A percentile compares a stretch with the other conserved stretches of the same genome.
phyloP scores from a whole-genome alignment of 2,113 vertebrate genomes.

The Picathartes gymnocephalus region DNA sequence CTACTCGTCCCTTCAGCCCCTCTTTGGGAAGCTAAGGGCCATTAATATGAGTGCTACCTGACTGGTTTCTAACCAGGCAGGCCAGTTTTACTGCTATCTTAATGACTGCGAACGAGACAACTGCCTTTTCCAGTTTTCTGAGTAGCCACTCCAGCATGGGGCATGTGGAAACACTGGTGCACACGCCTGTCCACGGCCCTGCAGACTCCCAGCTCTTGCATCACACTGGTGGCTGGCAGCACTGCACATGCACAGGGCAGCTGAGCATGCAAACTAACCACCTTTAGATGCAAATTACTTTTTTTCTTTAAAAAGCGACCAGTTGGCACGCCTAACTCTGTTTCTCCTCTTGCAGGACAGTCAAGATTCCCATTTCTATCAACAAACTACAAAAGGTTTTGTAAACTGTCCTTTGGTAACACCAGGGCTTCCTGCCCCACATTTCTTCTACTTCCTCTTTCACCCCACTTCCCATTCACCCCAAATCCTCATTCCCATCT shows the following conservation, averaged over 20 bases:
- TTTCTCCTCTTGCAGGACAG: background rate
- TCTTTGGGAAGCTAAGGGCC: background rate
- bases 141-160: background rate
- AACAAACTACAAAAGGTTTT: background rate
- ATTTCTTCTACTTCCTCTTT: background rate
- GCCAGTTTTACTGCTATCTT: conserved; percentile 12
- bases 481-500: background rate
- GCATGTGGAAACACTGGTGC: background rate
- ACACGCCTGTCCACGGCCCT: rapidly evolving
- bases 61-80: conserved; percentile 38
- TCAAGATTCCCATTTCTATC: background rate
- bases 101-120: background rate
- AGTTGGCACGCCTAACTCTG: background rate
- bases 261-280: background rate
- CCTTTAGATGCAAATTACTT: background rate
- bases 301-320: background rate
- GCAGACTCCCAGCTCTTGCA: background rate
- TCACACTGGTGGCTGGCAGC: background rate
- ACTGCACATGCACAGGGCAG: background rate
- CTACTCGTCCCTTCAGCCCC: background rate
- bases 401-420: background rate
- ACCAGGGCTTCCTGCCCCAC: background rate
- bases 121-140: conserved; percentile 26
- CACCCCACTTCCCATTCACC: background rate
- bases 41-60: background rate